Evolutionary conservation across 2,113 vertebrate genomes (phyloP).

Genomic region (Chrysemys picta): DNA sequence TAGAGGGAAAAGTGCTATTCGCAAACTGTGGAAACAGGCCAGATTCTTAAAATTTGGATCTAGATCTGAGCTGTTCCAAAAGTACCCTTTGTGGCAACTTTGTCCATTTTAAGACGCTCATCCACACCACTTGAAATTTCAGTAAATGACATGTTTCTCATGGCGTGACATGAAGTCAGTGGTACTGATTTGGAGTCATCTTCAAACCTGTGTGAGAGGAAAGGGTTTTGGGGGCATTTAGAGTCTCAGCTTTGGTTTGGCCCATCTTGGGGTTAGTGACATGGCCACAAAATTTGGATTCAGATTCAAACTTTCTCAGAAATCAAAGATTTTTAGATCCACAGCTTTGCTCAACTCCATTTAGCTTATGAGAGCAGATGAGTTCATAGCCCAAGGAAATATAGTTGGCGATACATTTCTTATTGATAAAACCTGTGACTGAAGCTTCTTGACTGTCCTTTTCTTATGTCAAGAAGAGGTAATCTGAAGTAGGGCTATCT

Average conservation of each 20-base stretch:
- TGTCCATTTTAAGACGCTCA: neutral
- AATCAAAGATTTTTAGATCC: neutral
- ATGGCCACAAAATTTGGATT: neutral
- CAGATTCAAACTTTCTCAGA: neutral
- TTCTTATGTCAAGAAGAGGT: neutral
- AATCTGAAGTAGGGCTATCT: neutral
- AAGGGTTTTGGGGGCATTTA: neutral
- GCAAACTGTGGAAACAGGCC: neutral
- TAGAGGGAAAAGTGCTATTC: neutral
- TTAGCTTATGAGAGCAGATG: neutral
- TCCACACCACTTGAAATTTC: neutral
- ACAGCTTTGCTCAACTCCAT: neutral
- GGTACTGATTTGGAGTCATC: neutral
- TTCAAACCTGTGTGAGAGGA: neutral
- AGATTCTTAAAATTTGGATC: neutral
- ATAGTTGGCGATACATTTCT: neutral
- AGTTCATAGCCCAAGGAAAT: neutral
- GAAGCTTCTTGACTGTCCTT: neutral
- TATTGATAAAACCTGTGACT: neutral
- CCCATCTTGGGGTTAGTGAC: neutral
- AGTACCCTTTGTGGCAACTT: neutral
- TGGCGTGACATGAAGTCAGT: neutral
- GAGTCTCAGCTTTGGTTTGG: neutral
- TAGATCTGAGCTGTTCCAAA: neutral
- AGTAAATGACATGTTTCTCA: neutral